Evolutionary conservation across 2,113 vertebrate genomes (phyloP).

Genomic region (Neogale vison): DNA sequence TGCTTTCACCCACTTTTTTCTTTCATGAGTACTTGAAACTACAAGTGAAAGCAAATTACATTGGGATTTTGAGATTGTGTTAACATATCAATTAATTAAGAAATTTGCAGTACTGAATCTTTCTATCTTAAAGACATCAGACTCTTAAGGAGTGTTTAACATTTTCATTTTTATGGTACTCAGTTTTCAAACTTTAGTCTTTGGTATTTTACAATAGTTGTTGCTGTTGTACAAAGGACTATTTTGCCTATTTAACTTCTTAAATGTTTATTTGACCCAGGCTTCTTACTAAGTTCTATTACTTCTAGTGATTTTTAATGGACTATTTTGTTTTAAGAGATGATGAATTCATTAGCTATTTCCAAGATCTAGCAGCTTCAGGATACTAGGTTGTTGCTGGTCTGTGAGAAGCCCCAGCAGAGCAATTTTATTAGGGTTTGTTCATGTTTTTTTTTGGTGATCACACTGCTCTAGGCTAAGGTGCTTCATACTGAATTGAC

Average conservation of each 20-base stretch:
- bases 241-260: neutral
- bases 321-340: neutral
- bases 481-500: neutral
- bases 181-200: neutral
- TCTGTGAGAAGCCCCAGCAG: neutral
- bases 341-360: neutral
- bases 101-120: neutral
- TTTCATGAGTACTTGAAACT: neutral
- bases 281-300: neutral
- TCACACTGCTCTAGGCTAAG: too few species aligned
- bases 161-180: neutral
- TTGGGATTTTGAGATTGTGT: neutral
- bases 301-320: neutral
- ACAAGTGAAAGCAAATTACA: neutral
- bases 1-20: neutral
- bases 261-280: neutral
- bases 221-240: neutral
- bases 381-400: neutral
- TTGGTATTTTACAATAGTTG: neutral
- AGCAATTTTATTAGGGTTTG: neutral
- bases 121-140: neutral
- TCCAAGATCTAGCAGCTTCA: neutral
- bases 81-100: neutral
- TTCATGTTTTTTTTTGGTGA: neutral
- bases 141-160: neutral